A percentile compares a stretch with the other conserved stretches of the same genome.
These are phyloP conservation scores for Bellardia pandia DNA, from an alignment of 2,888 invertebrate species.

Conservation along the genomic window DNA sequence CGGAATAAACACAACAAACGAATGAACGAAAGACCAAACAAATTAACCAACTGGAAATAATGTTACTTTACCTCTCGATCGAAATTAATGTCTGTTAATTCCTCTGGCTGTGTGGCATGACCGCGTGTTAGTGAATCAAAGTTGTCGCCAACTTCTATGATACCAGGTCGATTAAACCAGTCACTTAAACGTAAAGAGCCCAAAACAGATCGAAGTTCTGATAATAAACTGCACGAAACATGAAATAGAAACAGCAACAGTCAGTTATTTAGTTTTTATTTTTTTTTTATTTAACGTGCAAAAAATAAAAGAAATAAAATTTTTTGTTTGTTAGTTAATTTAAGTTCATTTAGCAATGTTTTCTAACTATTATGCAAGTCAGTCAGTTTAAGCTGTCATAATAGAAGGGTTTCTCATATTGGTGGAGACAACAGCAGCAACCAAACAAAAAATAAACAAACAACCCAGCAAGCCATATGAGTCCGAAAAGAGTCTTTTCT, in stretches of 20 bases:
- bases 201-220: constrained; percentile 83
- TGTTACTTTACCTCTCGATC: constrained; percentile 84
- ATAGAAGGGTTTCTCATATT: constrained; percentile 17
- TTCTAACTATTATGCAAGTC: constrained; percentile 13
- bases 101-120: constrained; percentile 90
- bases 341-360: constrained; percentile 22
- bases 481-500: too few species aligned
- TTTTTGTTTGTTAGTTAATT: constrained; percentile 25
- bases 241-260: constrained; percentile 44
- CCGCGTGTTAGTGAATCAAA: constrained; percentile 91
- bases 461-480: too few species aligned
- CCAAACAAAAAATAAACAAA: not conserved
- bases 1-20: not conserved
- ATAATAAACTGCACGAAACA: constrained; percentile 82
- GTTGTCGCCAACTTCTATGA: constrained; percentile 85
- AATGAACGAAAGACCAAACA: constrained; percentile 12
- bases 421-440: not conserved
- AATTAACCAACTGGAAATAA: constrained; percentile 50
- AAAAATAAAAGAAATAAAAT: not conserved
- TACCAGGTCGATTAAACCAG: constrained; percentile 85
- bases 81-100: constrained; percentile 91
- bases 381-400: constrained; percentile 27
- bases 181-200: constrained; percentile 85
- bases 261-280: constrained; percentile 16
- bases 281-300: not conserved